A percentile compares a stretch with the other conserved stretches of the same genome.
Conservation (phyloP, 2,113 vertebrate species). For the Columba janthina region DNA sequence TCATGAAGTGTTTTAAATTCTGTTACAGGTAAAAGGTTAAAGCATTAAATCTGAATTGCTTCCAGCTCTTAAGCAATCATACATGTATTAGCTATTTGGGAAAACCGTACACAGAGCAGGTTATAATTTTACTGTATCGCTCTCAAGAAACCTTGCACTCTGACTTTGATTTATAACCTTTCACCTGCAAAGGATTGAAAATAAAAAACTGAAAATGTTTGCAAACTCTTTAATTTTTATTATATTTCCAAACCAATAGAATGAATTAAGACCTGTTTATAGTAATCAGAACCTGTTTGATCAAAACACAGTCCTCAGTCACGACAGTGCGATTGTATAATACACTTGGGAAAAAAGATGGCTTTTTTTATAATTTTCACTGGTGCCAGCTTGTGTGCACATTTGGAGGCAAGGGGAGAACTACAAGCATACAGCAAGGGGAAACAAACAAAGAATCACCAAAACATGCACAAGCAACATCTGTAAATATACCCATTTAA, state of each 20-base stretch:
- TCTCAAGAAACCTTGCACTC: neutral
- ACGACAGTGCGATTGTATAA: neutral
- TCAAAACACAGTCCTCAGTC: neutral
- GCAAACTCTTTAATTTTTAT: neutral
- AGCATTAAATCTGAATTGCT: neutral
- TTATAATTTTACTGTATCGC: neutral
- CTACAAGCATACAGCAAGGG: neutral
- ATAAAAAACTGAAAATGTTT: neutral
- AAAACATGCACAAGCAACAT: neutral
- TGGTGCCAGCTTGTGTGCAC: accelerated
- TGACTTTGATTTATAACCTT: neutral
- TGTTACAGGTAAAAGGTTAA: neutral
- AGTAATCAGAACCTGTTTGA: neutral
- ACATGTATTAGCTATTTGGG: neutral
- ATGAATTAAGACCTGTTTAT: neutral
- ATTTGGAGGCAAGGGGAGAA: neutral
- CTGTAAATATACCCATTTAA: neutral
- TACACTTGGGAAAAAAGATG: accelerated
- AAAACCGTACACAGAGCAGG: neutral
- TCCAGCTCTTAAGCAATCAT: neutral
- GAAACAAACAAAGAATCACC: neutral
- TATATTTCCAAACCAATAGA: neutral
- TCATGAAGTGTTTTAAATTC: neutral
- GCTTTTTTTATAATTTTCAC: accelerated
- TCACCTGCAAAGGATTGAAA: neutral